Evolutionary conservation across 2,797 vertebrate species (phyloP).

Genomic region (Arrhamphus sclerolepis): DNA sequence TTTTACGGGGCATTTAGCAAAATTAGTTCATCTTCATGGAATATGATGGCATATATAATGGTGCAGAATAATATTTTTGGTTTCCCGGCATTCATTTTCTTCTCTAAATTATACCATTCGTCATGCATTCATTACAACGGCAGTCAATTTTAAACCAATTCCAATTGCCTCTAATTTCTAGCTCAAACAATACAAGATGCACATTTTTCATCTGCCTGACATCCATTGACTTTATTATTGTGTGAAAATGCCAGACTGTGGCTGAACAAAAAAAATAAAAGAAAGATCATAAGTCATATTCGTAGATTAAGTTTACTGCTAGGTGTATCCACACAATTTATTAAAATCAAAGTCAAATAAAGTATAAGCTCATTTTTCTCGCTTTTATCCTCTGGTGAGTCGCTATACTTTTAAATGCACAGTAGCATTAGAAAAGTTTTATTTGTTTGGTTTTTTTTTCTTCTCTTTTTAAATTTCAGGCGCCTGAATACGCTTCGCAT

Average conservation of each 20-base stretch:
- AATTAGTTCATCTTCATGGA: slow-evolving; percentile 76
- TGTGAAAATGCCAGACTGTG: slow-evolving; percentile 62
- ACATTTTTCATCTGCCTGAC: slow-evolving; percentile 77
- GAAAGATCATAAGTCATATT: slow-evolving; percentile 64
- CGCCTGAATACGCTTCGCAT: slow-evolving; percentile 12
- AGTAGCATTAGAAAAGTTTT: slow-evolving; percentile 30
- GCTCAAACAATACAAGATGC: slow-evolving; percentile 75
- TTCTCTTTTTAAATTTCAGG: too few species aligned
- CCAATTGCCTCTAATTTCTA: slow-evolving; percentile 78
- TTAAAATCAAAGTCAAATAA: slow-evolving; percentile 53
- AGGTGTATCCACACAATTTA: slow-evolving; percentile 38
- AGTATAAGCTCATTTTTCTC: slow-evolving; percentile 19
- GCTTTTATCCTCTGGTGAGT: slow-evolving; percentile 17
- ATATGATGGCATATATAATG: slow-evolving; percentile 71
- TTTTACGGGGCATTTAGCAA: slow-evolving; percentile 72
- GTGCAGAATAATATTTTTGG: slow-evolving; percentile 74
- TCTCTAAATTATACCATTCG: slow-evolving; percentile 80
- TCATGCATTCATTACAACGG: slow-evolving; percentile 82
- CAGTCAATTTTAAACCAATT: slow-evolving; percentile 81
- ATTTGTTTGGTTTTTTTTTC: too few species aligned
- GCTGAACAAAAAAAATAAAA: slow-evolving; percentile 60
- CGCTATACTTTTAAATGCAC: slow-evolving; percentile 22
- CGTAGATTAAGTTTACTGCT: slow-evolving; percentile 46
- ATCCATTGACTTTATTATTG: slow-evolving; percentile 74
- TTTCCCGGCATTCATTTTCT: slow-evolving; percentile 79